A percentile compares a stretch with the other conserved stretches of the same genome.
phyloP scores from a whole-genome alignment of 2,113 vertebrate genomes.

The Phainopepla nitens region DNA sequence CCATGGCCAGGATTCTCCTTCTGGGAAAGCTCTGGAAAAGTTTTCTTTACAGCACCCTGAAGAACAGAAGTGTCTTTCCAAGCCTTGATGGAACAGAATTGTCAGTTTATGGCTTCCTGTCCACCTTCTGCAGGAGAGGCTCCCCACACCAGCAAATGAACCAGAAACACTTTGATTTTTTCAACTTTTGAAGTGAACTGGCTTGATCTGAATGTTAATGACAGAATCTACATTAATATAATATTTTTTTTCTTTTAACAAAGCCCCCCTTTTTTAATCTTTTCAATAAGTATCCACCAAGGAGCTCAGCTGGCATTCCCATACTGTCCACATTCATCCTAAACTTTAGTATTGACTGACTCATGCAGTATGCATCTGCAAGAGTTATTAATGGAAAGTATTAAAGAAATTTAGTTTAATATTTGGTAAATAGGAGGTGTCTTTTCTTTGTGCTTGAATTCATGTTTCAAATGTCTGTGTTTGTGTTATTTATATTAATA shows the following conservation, averaged over 20 bases:
- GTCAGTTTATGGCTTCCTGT: neutral
- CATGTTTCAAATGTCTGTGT: neutral
- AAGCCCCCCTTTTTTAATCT: neutral
- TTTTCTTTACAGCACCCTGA: neutral
- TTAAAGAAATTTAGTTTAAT: neutral
- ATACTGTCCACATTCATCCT: neutral
- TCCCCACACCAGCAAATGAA: neutral
- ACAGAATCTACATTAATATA: neutral
- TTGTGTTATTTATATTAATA: conserved; percentile 40
- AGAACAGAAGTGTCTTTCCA: neutral
- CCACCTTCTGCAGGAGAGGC: fast-evolving
- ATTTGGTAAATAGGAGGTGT: conserved; percentile 31
- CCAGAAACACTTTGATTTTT: neutral
- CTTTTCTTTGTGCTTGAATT: conserved; percentile 8
- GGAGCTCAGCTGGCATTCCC: neutral
- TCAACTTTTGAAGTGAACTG: neutral
- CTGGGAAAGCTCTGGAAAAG: neutral
- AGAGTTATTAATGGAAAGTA: conserved; percentile 40
- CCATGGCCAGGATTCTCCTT: neutral
- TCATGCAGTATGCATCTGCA: neutral
- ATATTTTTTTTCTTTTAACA: neutral
- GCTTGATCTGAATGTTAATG: neutral
- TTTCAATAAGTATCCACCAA: neutral
- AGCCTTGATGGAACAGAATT: neutral
- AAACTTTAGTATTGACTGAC: conserved; percentile 23